Evolutionary conservation across 2,888 invertebrate species (phyloP), one percentile per base, ranked within the genome.

Genomic region (Camponotus fellah): DNA sequence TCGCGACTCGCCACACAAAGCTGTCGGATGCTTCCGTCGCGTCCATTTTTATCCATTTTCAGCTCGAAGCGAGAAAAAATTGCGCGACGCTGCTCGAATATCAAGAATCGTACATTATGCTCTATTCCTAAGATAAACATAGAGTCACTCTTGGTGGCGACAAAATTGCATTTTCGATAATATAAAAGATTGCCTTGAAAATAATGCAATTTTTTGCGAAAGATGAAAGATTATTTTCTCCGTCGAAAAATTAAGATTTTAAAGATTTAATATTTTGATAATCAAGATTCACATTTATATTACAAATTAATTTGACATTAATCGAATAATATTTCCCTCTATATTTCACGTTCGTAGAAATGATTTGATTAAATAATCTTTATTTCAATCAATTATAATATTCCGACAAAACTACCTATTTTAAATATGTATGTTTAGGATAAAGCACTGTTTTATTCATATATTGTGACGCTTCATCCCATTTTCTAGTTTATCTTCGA

Each of bases 11-110:
- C 79, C 65, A 69, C 60, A 83, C 60, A 83, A 79, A 81, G 66
- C 65, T 65, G 72, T 43, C 64, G 49, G 81, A 43, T 71, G 69
- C 75, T 74, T 75, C 64, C 58, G 43, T 64, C 53, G 66, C 82
- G 53, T 75, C 69, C 82, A 82, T 84, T 84, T 79, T 82, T 84
- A 82, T 84, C 82, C 75, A 82, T 84, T 84, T 84, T 43, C 82
- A 75, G 68, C 69, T 26, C n/a, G 49, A 26, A 40, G 26, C 21
- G 46, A 34, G 69, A 82, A 84, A 69, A 82, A 84, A 84, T 84
- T 64, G 69, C 75, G 26, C 64, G 82, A 74, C 74, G 37, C 43
- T 53, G 58, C n/a, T 46, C 68, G 75, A 58, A 64, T 75, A 46
- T 37, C 46, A 64, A 66, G 65, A 82, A 82, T 56, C 82, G 46